These are phyloP conservation scores for Harpagus bidentatus DNA, from an alignment of 2,113 vertebrate species.

Conservation along the genomic window DNA sequence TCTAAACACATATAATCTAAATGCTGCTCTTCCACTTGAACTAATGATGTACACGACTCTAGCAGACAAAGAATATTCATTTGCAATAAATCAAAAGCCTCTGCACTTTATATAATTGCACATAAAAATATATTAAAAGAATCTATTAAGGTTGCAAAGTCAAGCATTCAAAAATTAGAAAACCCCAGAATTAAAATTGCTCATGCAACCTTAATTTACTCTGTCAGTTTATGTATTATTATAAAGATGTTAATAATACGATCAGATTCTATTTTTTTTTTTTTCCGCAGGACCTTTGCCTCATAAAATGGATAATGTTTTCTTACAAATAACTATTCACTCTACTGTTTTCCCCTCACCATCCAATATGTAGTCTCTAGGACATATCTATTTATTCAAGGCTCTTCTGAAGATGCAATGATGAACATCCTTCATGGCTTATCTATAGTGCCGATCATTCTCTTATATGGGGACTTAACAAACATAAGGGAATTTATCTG, in stretches of 20 bases:
- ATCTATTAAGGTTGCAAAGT: slow-evolving; percentile 17
- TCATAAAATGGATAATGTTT: background rate
- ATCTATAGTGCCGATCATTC: background rate
- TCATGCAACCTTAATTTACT: background rate
- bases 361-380: background rate
- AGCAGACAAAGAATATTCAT: slow-evolving; percentile 26
- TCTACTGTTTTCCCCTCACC: background rate
- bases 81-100: slow-evolving; percentile 25
- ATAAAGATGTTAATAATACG: background rate
- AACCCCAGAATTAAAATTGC: background rate
- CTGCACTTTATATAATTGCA: background rate
- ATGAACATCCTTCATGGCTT: background rate
- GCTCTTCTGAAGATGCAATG: background rate
- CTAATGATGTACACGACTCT: background rate
- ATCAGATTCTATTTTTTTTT: background rate
- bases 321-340: background rate
- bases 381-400: background rate
- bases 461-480: background rate
- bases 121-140: slow-evolving; percentile 29
- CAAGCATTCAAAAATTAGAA: slow-evolving; percentile 32
- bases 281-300: background rate
- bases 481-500: background rate
- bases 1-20: background rate
- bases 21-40: slow-evolving; percentile 7
- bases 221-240: background rate